Conservation (phyloP, 2,797 vertebrate species). For the Rhinogobio ventralis region DNA sequence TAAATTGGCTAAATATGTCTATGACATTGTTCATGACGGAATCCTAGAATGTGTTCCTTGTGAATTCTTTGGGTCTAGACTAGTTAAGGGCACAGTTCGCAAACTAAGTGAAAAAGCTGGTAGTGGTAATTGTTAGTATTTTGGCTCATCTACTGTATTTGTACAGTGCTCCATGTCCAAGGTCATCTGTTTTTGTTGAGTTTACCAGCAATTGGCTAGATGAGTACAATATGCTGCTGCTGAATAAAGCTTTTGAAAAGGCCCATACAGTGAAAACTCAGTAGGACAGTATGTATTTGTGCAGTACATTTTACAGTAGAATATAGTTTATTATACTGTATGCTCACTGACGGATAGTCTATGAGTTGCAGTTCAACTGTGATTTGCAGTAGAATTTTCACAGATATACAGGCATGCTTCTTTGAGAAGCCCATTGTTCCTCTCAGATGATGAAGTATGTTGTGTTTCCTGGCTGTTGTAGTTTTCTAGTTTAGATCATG, state of each 20-base stretch:
- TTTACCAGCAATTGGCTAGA: neutral
- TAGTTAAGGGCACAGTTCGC: neutral
- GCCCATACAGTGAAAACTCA: neutral
- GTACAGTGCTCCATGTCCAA: neutral
- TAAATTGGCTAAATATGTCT: neutral
- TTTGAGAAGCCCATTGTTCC: slow-evolving; percentile 11
- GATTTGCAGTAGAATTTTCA: neutral
- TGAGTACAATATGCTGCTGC: neutral
- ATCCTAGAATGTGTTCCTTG: neutral
- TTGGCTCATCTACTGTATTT: too few relatives aligned
- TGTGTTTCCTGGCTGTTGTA: slow-evolving; percentile 24
- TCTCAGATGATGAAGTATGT: neutral
- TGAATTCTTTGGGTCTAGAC: neutral
- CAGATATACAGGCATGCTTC: slow-evolving; percentile 2
- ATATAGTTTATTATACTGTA: neutral
- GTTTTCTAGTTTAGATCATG: slow-evolving; percentile 5
- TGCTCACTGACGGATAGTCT: neutral
- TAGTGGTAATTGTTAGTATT: neutral
- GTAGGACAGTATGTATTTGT: neutral
- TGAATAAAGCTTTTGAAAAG: neutral
- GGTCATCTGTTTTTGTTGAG: neutral
- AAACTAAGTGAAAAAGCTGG: neutral
- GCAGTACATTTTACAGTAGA: neutral
- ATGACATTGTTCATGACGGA: neutral
- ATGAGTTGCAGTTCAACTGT: neutral